These are phyloP conservation scores for Taurulus bubalis DNA, from an alignment of 2,113 vertebrate species.

Conservation along the genomic window DNA sequence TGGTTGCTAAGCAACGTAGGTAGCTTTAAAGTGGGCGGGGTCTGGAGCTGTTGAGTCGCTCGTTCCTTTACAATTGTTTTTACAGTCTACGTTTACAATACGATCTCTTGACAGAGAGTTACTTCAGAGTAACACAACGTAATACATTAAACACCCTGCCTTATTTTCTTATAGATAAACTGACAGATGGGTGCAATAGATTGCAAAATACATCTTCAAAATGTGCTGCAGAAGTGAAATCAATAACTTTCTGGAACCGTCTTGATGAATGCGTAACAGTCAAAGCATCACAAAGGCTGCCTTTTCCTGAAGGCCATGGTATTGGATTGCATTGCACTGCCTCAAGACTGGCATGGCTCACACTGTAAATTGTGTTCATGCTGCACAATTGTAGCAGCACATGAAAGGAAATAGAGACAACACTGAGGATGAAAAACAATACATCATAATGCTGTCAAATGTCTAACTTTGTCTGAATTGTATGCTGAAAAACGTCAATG, in stretches of 20 bases:
- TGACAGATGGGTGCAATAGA: background rate
- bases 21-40: constrained; percentile 9
- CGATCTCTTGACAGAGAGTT: background rate
- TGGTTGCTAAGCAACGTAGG: constrained; percentile 71
- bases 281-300: background rate
- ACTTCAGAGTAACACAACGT: background rate
- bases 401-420: background rate
- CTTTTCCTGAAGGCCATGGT: background rate
- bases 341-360: background rate
- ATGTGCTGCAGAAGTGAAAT: background rate
- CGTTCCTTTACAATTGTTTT: background rate
- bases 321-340: background rate
- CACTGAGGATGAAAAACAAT: background rate
- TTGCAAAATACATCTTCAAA: background rate
- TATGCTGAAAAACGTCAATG: background rate
- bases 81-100: background rate
- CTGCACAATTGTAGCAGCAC: background rate
- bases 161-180: background rate
- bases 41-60: background rate
- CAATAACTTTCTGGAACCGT: background rate
- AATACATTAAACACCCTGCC: background rate
- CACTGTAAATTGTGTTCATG: background rate
- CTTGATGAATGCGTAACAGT: background rate
- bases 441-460: background rate
- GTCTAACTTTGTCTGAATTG: background rate